A percentile compares a stretch with the other conserved stretches of the same genome.
Evolutionary conservation across 1,140 invertebrate species (phyloP).

Genomic region (Caenorhabditis inopinata): DNA sequence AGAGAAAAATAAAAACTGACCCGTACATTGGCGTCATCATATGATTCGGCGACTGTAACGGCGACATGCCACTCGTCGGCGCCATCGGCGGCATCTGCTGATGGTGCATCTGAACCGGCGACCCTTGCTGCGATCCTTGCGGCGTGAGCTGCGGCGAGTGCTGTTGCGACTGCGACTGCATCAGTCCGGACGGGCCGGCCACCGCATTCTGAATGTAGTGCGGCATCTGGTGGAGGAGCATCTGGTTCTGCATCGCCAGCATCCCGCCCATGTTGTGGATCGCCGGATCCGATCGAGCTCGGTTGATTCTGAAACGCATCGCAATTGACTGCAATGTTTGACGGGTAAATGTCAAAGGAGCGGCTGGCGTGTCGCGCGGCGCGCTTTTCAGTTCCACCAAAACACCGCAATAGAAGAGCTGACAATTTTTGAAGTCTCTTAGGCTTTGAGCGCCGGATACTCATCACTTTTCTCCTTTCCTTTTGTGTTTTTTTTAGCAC

Average conservation of each 20-base stretch:
- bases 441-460: no score
- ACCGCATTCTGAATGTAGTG: neutral
- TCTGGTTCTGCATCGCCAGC: neutral
- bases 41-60: neutral
- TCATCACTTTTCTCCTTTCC: no score
- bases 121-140: slow-evolving; percentile 6
- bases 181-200: slow-evolving; percentile 5
- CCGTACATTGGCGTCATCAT: slow-evolving; percentile 29
- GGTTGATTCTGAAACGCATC: slow-evolving; percentile 23
- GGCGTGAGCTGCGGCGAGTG: neutral
- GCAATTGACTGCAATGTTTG: no score
- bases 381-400: no score
- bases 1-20: neutral
- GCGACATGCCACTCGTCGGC: neutral
- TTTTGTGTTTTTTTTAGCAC: no score
- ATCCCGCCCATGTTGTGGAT: slow-evolving; percentile 36
- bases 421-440: no score
- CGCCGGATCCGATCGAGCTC: slow-evolving; percentile 37
- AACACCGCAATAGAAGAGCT: no score
- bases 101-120: neutral
- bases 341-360: no score
- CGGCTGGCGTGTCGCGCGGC: no score
- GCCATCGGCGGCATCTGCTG: neutral
- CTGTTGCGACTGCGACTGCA: neutral
- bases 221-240: neutral